Evolutionary conservation across 53 echinoderm and acorn worm genomes (phyloP).

Genomic region (Holothuria scabra): DNA sequence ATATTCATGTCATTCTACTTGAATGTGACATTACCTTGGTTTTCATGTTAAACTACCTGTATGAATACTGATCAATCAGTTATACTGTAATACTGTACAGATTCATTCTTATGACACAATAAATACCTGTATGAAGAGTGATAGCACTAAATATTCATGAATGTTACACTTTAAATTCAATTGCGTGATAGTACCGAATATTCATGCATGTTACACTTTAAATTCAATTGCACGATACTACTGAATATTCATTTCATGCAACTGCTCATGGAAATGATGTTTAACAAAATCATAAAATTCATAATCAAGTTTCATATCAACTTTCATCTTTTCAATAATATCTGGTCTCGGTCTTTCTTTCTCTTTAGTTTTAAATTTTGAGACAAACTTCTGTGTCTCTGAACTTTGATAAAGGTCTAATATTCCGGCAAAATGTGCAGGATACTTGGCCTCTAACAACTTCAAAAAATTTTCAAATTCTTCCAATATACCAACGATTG

Average conservation of each 20-base stretch:
- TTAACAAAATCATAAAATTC: slow-evolving; percentile 42
- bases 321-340: slow-evolving; percentile 48
- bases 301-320: slow-evolving; percentile 51
- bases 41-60: too few relatives aligned
- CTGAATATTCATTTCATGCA: neutral
- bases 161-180: too few relatives aligned
- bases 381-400: slow-evolving; percentile 1
- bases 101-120: too few relatives aligned
- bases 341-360: slow-evolving; percentile 29
- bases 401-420: neutral
- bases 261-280: slow-evolving; percentile 37
- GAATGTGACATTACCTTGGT: too few relatives aligned
- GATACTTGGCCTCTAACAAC: slow-evolving; percentile 20
- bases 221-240: neutral
- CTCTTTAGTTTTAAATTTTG: slow-evolving; percentile 30
- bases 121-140: too few relatives aligned
- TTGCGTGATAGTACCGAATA: too few relatives aligned
- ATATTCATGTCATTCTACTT: too few relatives aligned
- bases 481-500: slow-evolving; percentile 35
- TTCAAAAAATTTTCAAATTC: slow-evolving; percentile 35
- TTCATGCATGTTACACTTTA: too few relatives aligned
- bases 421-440: slow-evolving; percentile 11
- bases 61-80: too few relatives aligned
- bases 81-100: too few relatives aligned
- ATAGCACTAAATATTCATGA: too few relatives aligned